Evolutionary conservation across 2,888 invertebrate species (phyloP), one percentile per base, ranked within the genome.

Genomic region (Clusia tigrina): DNA sequence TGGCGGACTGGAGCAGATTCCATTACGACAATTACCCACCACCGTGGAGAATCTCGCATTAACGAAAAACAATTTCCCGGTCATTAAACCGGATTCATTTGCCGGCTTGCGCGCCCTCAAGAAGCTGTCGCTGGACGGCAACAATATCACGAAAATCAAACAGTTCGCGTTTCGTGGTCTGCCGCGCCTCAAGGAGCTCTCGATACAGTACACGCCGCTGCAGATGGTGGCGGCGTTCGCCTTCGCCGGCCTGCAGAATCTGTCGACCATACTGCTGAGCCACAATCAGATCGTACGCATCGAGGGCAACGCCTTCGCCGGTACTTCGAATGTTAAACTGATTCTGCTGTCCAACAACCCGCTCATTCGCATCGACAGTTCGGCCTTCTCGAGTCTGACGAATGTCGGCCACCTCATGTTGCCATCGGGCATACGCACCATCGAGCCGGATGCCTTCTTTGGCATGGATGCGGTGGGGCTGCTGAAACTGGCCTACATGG

Each of bases 91-190:
- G 67, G 94, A 94, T 80, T 92, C 94, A 3, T 94, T 94, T 81
- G 88, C 89, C 32, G 91, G 92, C n/a, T 85, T 95, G 64, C 87
- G 90, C n/a, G 87, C 90, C 66, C 85, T 96, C 66, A 89, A 91
- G 69, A 93, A 94, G 74, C 88, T 97, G 54, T 91, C 90, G 15
- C 87, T 96, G 73, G 94, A 95, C 81, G 91, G 91, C 71, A 96
- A 96, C 86, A 92, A 94, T 82, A 91, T 96, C 70, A 89, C 91
- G 57, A 87, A 88, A 67, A 91, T 96, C 72, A 89, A 92, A 74
- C 91, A 92, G 57, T 93, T 94, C 81, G 93, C 95, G 58, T 95
- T 96, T 83, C 89, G 92, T 25, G 94, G 94, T 10, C 84, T 96
- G 59, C 89, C 90, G 2, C 88, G 91, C 15, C 87, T 97, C 6